Conservation (phyloP, 2,113 vertebrate species). For the Oreochromis spilurus region DNA sequence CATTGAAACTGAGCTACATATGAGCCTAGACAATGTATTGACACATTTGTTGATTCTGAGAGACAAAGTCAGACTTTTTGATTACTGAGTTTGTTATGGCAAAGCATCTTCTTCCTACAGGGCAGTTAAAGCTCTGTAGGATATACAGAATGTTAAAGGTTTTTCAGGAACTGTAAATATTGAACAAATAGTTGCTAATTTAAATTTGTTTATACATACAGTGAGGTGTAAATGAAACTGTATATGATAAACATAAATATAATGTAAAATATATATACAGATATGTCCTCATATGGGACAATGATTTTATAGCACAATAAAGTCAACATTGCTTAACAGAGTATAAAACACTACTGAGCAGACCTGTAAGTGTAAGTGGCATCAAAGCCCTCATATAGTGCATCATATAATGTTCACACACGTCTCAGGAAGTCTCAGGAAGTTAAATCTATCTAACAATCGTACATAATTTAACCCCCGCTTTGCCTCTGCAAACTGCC, state of each 20-base stretch:
- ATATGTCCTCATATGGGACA: neutral
- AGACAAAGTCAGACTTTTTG: neutral
- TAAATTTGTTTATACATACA: neutral
- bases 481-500: neutral
- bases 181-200: neutral
- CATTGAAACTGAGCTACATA: neutral
- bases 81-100: neutral
- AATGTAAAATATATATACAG: neutral
- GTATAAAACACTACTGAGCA: neutral
- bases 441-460: neutral
- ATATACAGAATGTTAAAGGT: neutral
- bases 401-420: neutral
- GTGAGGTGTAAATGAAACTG: neutral
- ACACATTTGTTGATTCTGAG: neutral
- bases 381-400: neutral
- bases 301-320: neutral
- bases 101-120: neutral
- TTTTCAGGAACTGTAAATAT: neutral
- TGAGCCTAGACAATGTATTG: neutral
- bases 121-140: neutral
- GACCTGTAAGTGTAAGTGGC: neutral
- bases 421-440: neutral
- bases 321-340: neutral
- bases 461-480: neutral
- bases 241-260: neutral